Conservation (phyloP, 2,797 vertebrate genomes). For the Clamator glandarius region DNA sequence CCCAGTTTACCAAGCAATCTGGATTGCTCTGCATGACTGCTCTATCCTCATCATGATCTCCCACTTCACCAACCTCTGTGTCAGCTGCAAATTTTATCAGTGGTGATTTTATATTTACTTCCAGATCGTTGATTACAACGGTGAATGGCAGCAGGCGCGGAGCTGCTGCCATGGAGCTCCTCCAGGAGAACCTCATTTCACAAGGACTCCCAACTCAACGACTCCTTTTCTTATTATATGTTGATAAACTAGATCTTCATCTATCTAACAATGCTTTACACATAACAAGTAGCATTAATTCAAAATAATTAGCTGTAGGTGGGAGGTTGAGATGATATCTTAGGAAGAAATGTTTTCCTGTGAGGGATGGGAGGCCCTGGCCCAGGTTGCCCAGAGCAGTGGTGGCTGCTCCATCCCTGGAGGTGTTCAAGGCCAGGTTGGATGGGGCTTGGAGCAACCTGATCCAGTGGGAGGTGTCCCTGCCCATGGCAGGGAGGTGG, state of each 20-base stretch:
- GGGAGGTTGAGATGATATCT: too few species aligned
- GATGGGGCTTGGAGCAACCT: too few species aligned
- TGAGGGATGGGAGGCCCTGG: too few species aligned
- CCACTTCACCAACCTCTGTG: background rate
- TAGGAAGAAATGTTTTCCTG: too few species aligned
- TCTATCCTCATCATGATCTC: slow-evolving; percentile 30
- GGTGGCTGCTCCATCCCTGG: too few species aligned
- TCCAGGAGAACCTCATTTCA: background rate
- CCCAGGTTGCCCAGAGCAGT: too few species aligned
- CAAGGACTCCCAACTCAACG: background rate
- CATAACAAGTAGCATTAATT: background rate
- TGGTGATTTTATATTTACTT: slow-evolving; percentile 54
- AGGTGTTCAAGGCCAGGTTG: too few species aligned
- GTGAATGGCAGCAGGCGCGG: background rate
- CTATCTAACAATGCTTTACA: background rate
- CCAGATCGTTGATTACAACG: background rate
- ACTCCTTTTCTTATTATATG: background rate
- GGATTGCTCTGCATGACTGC: slow-evolving; percentile 50
- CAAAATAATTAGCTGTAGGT: background rate
- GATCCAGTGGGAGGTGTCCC: too few species aligned
- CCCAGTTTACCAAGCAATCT: slow-evolving; percentile 19
- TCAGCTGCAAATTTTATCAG: slow-evolving; percentile 36
- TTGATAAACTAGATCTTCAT: background rate
- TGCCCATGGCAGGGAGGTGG: too few species aligned
- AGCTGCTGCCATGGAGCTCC: background rate